Percentiles rank a stretch among this genome's conserved stretches.
These are phyloP conservation scores for Trichopoda pennipes DNA, from an alignment of 2,888 invertebrate genomes.

Conservation along the genomic window DNA sequence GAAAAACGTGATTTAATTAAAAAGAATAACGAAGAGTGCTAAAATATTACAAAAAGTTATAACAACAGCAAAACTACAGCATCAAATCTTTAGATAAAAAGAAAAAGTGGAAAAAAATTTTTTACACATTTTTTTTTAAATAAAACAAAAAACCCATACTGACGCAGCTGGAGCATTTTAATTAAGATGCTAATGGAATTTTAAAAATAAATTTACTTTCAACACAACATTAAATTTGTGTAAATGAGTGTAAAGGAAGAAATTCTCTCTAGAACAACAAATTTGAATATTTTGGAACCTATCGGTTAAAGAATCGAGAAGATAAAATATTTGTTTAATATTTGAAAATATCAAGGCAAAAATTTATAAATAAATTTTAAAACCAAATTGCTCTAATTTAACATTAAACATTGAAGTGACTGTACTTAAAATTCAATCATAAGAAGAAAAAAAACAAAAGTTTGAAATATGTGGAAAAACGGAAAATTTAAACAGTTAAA, in stretches of 20 bases:
- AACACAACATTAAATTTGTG: slow-evolving; percentile 18
- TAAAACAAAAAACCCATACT: background rate
- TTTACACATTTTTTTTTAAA: background rate
- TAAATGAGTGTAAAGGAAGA: background rate
- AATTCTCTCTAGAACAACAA: slow-evolving; percentile 16
- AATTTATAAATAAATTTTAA: slow-evolving; percentile 51
- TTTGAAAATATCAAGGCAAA: slow-evolving; percentile 55
- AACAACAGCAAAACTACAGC: slow-evolving; percentile 6
- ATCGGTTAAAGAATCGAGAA: slow-evolving; percentile 42
- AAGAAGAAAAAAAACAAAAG: too few relatives aligned
- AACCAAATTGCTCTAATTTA: too few relatives aligned
- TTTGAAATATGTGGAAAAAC: too few relatives aligned
- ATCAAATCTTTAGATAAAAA: slow-evolving; percentile 11
- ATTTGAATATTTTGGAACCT: slow-evolving; percentile 35
- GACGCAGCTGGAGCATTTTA: slow-evolving; percentile 33
- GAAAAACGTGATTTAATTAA: background rate
- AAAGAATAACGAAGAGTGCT: background rate
- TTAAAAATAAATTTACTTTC: slow-evolving; percentile 28
- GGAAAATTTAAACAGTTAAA: too few relatives aligned
- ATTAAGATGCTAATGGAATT: slow-evolving; percentile 34
- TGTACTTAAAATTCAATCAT: too few relatives aligned
- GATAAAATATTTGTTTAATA: slow-evolving; percentile 32
- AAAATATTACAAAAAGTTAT: too few relatives aligned
- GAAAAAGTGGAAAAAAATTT: slow-evolving; percentile 52
- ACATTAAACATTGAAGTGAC: too few relatives aligned